phyloP scores from a whole-genome alignment of 2,113 vertebrate species.

The Argyrosomus japonicus region DNA sequence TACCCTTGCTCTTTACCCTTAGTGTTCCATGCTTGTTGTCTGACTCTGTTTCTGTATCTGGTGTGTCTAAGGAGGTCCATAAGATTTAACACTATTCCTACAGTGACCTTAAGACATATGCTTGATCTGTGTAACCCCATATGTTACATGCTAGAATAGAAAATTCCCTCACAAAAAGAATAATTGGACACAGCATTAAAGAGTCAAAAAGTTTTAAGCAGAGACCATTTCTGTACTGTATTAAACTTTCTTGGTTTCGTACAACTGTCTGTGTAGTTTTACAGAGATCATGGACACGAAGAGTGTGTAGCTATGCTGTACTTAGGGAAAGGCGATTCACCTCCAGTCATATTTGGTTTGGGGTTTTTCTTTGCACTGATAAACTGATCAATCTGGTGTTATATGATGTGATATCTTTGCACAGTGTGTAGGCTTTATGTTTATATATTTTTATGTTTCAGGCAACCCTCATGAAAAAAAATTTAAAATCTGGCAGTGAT shows the following conservation, averaged over 20 bases:
- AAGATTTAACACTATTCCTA: no score
- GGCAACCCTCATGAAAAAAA: not conserved
- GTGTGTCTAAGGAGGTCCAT: no score
- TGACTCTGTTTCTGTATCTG: no score
- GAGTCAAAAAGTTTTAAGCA: not conserved
- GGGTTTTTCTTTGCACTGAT: not conserved
- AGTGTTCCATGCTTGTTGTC: no score
- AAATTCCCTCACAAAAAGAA: no score
- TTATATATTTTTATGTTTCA: not conserved
- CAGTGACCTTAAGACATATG: no score
- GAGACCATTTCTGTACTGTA: not conserved
- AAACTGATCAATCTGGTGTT: not conserved
- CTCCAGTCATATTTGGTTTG: not conserved
- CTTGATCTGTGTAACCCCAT: no score
- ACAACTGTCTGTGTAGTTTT: not conserved
- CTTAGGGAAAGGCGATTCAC: not conserved
- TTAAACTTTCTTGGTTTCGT: not conserved
- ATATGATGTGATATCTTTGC: not conserved
- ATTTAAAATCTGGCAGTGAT: not conserved
- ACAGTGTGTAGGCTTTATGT: not conserved
- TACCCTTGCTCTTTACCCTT: no score
- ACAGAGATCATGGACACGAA: not conserved
- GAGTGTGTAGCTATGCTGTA: not conserved
- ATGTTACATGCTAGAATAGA: no score
- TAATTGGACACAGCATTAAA: no score